Conservation (phyloP, 2,888 invertebrate species). For the Leptodirus hochenwartii region DNA sequence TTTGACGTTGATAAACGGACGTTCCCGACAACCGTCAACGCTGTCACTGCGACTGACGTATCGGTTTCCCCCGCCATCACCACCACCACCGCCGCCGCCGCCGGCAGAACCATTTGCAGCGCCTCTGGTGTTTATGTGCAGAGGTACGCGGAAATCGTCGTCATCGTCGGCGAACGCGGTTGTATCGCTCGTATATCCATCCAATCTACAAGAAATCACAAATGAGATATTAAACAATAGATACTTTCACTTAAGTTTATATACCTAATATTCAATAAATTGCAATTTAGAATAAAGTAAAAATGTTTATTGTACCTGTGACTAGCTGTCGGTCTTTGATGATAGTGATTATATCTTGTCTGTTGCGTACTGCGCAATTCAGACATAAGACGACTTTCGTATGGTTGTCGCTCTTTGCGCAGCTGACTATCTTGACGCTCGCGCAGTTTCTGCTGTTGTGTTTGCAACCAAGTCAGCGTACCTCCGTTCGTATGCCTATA, state of each 20-base stretch:
- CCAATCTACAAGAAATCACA: conserved; percentile 35
- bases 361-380: conserved; percentile 36
- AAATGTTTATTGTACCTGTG: no score
- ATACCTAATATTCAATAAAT: not conserved
- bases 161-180: conserved; percentile 63
- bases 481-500: conserved; percentile 21
- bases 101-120: conserved; percentile 15
- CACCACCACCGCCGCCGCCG: conserved; percentile 10
- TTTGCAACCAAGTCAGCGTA: conserved; percentile 57
- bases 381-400: conserved; percentile 42
- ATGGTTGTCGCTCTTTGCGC: conserved; percentile 50
- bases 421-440: conserved; percentile 57
- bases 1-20: conserved; percentile 44
- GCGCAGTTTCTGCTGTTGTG: conserved; percentile 64
- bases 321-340: no score
- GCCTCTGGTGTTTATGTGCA: conserved; percentile 42
- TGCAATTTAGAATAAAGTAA: no score
- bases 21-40: conserved; percentile 29
- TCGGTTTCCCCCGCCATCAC: conserved; percentile 8
- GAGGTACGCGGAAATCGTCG: conserved; percentile 48
- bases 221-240: conserved; percentile 22
- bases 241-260: conserved; percentile 6
- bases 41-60: conserved; percentile 19
- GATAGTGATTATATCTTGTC: conserved; percentile 1
- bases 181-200: conserved; percentile 64